These are phyloP conservation scores for Dinomys branickii DNA, from an alignment of 2,113 vertebrate species.

Conservation along the genomic window DNA sequence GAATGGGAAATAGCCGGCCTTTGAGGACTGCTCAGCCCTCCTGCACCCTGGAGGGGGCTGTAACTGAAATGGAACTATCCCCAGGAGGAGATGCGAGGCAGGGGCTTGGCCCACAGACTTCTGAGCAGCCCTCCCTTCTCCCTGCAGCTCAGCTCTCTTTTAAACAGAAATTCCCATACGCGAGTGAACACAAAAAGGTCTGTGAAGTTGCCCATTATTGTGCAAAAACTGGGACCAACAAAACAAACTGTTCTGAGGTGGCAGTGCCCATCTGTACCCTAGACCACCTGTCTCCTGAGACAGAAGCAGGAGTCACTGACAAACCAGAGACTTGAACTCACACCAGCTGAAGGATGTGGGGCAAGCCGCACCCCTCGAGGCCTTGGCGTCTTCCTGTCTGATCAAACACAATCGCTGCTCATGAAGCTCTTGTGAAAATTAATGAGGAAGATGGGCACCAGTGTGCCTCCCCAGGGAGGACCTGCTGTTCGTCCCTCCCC, in stretches of 20 bases:
- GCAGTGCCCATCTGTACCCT: not conserved
- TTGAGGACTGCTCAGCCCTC: fast-evolving
- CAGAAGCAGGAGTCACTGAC: not conserved
- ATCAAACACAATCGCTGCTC: not conserved
- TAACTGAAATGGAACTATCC: not conserved
- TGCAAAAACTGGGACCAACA: not conserved
- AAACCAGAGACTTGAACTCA: not conserved
- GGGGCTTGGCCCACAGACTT: no score
- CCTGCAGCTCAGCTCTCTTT: not conserved
- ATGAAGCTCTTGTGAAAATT: not conserved
- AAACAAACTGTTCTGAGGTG: not conserved
- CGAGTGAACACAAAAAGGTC: not conserved
- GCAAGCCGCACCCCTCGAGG: not conserved
- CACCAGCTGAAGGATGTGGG: not conserved
- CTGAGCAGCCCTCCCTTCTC: not conserved
- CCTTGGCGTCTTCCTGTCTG: not conserved
- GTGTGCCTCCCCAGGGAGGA: fast-evolving
- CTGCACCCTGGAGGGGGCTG: not conserved
- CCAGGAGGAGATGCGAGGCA: fast-evolving
- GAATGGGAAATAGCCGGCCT: not conserved
- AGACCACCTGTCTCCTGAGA: no score
- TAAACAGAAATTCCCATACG: not conserved
- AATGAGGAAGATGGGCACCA: not conserved
- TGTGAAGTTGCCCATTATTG: not conserved
- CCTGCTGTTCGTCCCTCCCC: no score